These are phyloP conservation scores for Drosophila cognata DNA, from an alignment of 2,888 invertebrate genomes.

Conservation along the genomic window DNA sequence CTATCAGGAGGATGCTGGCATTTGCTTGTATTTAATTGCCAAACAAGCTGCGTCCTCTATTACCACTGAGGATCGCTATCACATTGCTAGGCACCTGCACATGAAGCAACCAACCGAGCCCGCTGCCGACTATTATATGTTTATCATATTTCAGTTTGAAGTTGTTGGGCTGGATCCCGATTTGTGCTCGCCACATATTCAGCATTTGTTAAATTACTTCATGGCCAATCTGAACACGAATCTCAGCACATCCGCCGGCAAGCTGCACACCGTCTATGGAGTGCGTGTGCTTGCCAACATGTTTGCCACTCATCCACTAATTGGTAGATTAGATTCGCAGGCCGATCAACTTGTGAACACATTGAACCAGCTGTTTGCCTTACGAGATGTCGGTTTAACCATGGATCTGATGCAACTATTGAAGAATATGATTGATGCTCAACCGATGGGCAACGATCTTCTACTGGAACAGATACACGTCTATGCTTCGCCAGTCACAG, in stretches of 20 bases:
- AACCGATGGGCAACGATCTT: conserved; percentile 21
- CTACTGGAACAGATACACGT: conserved; percentile 43
- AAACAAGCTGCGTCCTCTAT: conserved; percentile 40
- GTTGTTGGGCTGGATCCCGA: conserved; percentile 24
- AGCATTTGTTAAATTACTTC: conserved; percentile 40
- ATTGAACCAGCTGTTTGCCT: conserved; percentile 74
- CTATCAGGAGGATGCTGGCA: conserved; percentile 76
- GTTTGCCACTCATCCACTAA: conserved; percentile 41
- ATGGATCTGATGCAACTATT: conserved; percentile 72
- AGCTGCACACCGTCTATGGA: conserved; percentile 66
- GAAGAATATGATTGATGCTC: conserved; percentile 60
- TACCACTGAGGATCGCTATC: conserved; percentile 58
- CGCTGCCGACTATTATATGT: conserved; percentile 75
- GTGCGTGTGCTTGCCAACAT: conserved; percentile 75
- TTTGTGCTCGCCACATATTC: conserved; percentile 16
- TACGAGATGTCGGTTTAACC: conserved; percentile 48
- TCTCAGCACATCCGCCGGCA: conserved; percentile 34
- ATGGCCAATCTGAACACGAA: conserved; percentile 50
- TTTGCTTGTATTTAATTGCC: conserved; percentile 73
- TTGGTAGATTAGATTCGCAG: conserved; percentile 1
- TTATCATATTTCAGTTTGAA: conserved; percentile 69
- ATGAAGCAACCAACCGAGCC: conserved; percentile 63
- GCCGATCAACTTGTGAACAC: conserved; percentile 32
- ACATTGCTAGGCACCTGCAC: conserved; percentile 59
- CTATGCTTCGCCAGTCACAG: conserved; percentile 10